Evolutionary conservation across 2,888 invertebrate species (phyloP).

Genomic region (Rhimphoctona megacephalus): DNA sequence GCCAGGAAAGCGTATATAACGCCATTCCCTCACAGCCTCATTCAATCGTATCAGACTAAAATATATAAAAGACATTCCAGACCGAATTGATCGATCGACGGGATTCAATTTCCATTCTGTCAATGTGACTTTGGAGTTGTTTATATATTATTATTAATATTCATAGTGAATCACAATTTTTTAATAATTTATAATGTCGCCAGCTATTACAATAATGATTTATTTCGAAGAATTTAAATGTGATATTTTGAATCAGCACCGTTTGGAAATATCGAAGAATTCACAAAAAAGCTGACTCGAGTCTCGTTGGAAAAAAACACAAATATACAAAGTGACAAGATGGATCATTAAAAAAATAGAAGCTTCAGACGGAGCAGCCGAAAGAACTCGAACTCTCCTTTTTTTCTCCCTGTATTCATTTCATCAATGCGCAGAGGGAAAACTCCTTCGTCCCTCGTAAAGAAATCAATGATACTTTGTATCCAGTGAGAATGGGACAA

Average conservation of each 20-base stretch:
- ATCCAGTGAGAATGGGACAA: not conserved
- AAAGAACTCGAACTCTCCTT: not conserved
- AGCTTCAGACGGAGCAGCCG: not conserved
- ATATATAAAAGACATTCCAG: slow-evolving; percentile 9
- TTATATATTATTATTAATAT: not conserved
- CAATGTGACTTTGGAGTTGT: not conserved
- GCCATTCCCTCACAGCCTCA: slow-evolving; percentile 17
- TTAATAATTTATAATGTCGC: not conserved
- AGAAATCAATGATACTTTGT: slow-evolving; percentile 58
- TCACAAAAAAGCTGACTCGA: not conserved
- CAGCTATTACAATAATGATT: not conserved
- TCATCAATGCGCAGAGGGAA: slow-evolving; percentile 51
- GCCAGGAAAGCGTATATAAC: not conserved
- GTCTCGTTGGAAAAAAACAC: not conserved
- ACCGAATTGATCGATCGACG: slow-evolving; percentile 1
- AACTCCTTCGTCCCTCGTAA: slow-evolving; percentile 60
- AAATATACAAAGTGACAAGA: not conserved
- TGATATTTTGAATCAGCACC: not conserved
- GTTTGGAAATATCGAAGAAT: not conserved
- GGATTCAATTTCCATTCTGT: not conserved
- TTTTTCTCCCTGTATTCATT: slow-evolving; percentile 26
- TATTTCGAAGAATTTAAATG: not conserved
- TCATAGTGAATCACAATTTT: too few species aligned
- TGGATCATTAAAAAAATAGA: slow-evolving; percentile 4
- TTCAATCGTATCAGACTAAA: slow-evolving; percentile 17